Conservation (phyloP, 1,140 invertebrate genomes). For the Bombus superbus region DNA sequence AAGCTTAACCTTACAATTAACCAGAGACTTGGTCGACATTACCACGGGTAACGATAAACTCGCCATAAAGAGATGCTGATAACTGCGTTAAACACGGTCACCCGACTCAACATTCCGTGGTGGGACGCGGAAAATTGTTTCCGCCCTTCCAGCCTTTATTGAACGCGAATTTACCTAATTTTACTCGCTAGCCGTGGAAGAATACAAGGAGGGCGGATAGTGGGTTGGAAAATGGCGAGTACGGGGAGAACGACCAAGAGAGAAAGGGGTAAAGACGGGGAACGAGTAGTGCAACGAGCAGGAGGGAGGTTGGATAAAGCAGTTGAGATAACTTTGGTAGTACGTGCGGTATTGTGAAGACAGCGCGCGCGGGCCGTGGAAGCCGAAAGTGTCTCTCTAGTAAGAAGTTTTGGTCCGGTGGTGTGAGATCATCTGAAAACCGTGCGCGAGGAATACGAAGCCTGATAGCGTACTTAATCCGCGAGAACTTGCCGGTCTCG, state of each 20-base stretch:
- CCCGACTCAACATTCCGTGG: slow-evolving; percentile 64
- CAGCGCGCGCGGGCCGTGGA: neutral
- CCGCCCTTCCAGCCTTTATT: slow-evolving; percentile 47
- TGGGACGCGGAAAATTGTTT: slow-evolving; percentile 60
- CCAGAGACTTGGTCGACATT: neutral
- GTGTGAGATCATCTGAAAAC: slow-evolving; percentile 42
- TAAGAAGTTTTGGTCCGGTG: slow-evolving; percentile 43
- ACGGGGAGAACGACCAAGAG: neutral
- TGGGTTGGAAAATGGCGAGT: too few relatives aligned
- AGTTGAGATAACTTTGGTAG: slow-evolving; percentile 41
- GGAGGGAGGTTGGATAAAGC: neutral
- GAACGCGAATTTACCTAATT: slow-evolving; percentile 45
- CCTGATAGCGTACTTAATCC: slow-evolving; percentile 46
- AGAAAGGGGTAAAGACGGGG: neutral
- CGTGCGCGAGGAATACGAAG: slow-evolving; percentile 21
- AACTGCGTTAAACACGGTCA: slow-evolving; percentile 60
- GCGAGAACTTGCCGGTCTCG: slow-evolving; percentile 19
- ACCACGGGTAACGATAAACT: neutral
- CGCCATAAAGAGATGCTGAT: neutral
- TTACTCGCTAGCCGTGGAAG: neutral
- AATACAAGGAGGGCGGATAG: neutral
- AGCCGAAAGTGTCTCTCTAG: slow-evolving; percentile 45
- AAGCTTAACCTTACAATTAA: neutral
- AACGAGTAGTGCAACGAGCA: neutral
- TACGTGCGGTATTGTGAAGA: slow-evolving; percentile 54